Evolutionary conservation across 2,797 vertebrate species (phyloP).

Genomic region (Vultur gryphus): DNA sequence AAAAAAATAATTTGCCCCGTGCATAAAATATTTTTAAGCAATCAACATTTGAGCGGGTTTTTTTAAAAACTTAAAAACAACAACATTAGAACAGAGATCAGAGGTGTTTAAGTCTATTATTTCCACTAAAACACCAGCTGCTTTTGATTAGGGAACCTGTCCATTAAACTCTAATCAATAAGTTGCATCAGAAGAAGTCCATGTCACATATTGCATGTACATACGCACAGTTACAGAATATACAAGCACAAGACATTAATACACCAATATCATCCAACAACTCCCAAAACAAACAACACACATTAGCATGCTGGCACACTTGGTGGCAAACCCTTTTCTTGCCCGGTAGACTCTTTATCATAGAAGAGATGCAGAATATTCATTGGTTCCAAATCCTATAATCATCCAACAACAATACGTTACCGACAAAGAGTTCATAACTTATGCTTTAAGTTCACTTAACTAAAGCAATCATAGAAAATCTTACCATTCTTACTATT

Average conservation of each 20-base stretch:
- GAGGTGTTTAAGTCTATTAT: background rate
- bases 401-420: slow-evolving; percentile 70
- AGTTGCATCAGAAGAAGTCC: slow-evolving; percentile 68
- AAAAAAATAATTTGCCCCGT: background rate
- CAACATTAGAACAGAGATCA: background rate
- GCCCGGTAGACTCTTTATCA: slow-evolving; percentile 58
- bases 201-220: background rate
- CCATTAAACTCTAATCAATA: background rate
- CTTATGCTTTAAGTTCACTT: background rate
- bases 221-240: background rate
- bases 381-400: slow-evolving; percentile 72
- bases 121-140: background rate
- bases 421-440: background rate
- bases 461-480: background rate
- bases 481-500: background rate
- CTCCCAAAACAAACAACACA: slow-evolving; percentile 20
- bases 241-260: slow-evolving; percentile 18
- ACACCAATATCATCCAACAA: background rate
- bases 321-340: slow-evolving; percentile 73
- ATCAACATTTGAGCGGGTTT: background rate
- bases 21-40: background rate
- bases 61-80: background rate
- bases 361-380: slow-evolving; percentile 62
- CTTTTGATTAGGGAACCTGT: background rate
- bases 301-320: slow-evolving; percentile 66